phyloP scores from a whole-genome alignment of 2,797 vertebrate species.

The Myotis daubentonii region DNA sequence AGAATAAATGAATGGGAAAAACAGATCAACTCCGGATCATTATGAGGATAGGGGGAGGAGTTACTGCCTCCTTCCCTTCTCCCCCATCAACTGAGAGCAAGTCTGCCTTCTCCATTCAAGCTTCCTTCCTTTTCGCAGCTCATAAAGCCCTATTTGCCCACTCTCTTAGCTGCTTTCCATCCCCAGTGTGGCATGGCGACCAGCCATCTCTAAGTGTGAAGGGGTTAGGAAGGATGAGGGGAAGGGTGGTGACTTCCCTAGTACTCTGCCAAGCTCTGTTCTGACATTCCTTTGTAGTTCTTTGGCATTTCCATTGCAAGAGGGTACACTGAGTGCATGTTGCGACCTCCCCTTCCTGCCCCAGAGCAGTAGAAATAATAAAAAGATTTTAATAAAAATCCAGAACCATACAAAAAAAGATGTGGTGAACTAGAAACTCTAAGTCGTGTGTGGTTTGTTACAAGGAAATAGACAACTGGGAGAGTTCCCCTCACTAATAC shows the following conservation, averaged over 20 bases:
- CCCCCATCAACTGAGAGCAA: not conserved
- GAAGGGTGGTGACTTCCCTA: slow-evolving; percentile 63
- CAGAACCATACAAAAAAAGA: slow-evolving; percentile 20
- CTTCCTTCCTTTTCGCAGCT: slow-evolving; percentile 7
- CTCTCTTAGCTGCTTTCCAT: slow-evolving; percentile 13
- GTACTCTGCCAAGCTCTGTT: slow-evolving; percentile 42
- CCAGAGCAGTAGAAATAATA: slow-evolving; percentile 26
- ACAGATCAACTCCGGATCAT: not conserved
- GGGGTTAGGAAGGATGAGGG: slow-evolving; percentile 40
- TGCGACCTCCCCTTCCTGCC: slow-evolving; percentile 12
- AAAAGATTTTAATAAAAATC: slow-evolving; percentile 48
- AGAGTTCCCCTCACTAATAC: not conserved
- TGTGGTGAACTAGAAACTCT: not conserved
- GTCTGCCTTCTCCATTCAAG: not conserved
- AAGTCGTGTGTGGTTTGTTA: not conserved
- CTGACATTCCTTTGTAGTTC: slow-evolving; percentile 39
- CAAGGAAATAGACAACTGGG: not conserved
- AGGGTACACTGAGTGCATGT: not conserved
- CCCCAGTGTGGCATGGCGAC: slow-evolving; percentile 17
- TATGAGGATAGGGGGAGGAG: not conserved
- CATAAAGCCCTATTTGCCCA: not conserved
- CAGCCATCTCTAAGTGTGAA: slow-evolving; percentile 52
- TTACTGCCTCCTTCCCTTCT: not conserved
- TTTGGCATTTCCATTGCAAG: slow-evolving; percentile 41
- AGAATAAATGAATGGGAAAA: not conserved